These are phyloP conservation scores for Phalacrocorax pelagicus DNA, from an alignment of 2,113 vertebrate species.

Conservation along the genomic window DNA sequence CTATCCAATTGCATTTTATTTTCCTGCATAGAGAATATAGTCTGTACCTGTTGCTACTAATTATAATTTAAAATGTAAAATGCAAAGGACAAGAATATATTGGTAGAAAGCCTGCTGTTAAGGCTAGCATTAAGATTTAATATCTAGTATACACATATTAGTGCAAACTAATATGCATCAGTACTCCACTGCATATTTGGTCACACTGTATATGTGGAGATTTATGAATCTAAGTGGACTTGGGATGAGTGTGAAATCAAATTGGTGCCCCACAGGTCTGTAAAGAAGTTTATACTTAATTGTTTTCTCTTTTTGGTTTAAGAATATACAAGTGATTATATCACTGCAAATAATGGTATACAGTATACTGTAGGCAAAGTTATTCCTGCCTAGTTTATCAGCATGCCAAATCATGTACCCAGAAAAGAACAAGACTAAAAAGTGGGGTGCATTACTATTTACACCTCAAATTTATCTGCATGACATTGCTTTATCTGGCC, in stretches of 20 bases:
- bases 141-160: neutral
- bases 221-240: neutral
- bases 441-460: neutral
- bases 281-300: neutral
- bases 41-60: neutral
- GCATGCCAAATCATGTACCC: neutral
- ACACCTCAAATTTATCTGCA: neutral
- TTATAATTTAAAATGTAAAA: slow-evolving; percentile 1
- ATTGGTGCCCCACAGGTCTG: neutral
- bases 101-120: neutral
- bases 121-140: neutral
- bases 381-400: neutral
- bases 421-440: neutral
- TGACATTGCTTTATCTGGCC: neutral
- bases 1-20: neutral
- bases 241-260: neutral
- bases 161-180: neutral
- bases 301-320: neutral
- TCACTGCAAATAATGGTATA: neutral
- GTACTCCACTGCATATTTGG: neutral
- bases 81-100: neutral
- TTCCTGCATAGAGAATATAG: neutral
- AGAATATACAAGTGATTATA: neutral
- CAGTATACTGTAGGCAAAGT: neutral
- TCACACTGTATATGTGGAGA: neutral